Conservation (phyloP, 2,888 invertebrate genomes). For the Diplazon laetatorius region DNA sequence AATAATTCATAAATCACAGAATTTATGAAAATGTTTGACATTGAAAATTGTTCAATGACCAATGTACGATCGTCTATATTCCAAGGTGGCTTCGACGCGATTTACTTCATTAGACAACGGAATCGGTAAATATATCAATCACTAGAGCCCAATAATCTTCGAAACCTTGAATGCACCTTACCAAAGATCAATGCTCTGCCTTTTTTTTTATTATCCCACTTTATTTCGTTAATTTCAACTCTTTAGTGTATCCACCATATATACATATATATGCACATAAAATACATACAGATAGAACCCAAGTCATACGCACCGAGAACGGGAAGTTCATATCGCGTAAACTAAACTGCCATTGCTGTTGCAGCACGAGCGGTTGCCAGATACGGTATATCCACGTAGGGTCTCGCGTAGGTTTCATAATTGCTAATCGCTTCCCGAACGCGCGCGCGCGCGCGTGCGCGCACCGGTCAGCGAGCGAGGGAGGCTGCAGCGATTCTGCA, state of each 20-base stretch:
- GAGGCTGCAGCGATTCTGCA: conserved; percentile 23
- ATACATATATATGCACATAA: background rate
- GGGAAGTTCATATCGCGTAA: conserved; percentile 38
- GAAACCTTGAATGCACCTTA: conserved; percentile 14
- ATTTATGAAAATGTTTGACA: too few relatives aligned
- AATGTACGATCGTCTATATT: conserved; percentile 28
- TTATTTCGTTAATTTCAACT: conserved; percentile 19
- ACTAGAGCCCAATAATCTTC: conserved; percentile 34
- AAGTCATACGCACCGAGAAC: conserved; percentile 9
- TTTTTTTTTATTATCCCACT: background rate
- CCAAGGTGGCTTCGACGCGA: background rate
- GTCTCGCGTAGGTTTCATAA: conserved; percentile 68
- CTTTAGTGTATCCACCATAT: conserved; percentile 4
- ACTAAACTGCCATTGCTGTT: conserved; percentile 19
- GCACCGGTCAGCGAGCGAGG: conserved; percentile 44
- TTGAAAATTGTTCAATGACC: conserved; percentile 10
- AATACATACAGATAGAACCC: background rate
- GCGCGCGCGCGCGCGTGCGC: too few relatives aligned
- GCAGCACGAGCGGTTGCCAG: conserved; percentile 11
- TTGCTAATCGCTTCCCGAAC: conserved; percentile 70
- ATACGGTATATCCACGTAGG: conserved; percentile 31
- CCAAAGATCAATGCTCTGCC: background rate
- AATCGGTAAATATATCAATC: conserved; percentile 24
- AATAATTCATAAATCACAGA: too few relatives aligned
- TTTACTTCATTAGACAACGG: conserved; percentile 31